Percentiles rank a stretch among this genome's conserved stretches.
phyloP scores from a whole-genome alignment of 1,140 invertebrate genomes.

The Drosophila ironensis region DNA sequence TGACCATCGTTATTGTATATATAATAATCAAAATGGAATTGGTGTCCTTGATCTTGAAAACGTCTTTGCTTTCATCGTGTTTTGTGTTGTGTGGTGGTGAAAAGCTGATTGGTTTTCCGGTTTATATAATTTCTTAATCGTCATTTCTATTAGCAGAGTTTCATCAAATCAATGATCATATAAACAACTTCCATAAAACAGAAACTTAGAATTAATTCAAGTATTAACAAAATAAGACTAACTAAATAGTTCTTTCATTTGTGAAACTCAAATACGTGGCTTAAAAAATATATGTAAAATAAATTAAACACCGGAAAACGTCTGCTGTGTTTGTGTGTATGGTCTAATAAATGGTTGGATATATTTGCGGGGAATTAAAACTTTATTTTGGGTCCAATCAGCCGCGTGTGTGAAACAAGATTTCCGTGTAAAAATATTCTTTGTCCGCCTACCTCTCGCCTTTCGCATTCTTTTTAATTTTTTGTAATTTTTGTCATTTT shows the following conservation, averaged over 20 bases:
- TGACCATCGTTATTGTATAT: constrained; percentile 58
- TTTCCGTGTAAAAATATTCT: constrained; percentile 69
- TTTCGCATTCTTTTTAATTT: constrained; percentile 8
- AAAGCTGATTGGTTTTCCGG: background rate
- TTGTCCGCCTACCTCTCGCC: constrained; percentile 22
- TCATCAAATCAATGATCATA: too few species aligned
- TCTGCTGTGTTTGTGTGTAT: constrained; percentile 1
- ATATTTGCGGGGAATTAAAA: background rate
- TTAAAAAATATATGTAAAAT: background rate
- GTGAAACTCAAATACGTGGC: too few species aligned
- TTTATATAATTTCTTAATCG: too few species aligned
- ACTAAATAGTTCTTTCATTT: too few species aligned
- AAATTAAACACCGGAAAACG: background rate
- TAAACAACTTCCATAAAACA: too few species aligned
- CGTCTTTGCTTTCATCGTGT: constrained; percentile 21
- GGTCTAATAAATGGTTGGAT: constrained; percentile 13
- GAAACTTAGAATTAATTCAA: too few species aligned
- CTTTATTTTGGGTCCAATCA: constrained; percentile 23
- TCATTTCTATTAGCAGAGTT: too few species aligned
- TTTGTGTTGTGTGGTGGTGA: background rate
- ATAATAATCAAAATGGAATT: constrained; percentile 76
- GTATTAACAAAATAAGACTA: too few species aligned
- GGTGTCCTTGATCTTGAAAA: constrained; percentile 66
- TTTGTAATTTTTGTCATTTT: constrained; percentile 25
- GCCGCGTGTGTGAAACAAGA: constrained; percentile 59